Percentiles rank a stretch among this genome's conserved stretches.
phyloP scores from a whole-genome alignment of 2,888 invertebrate species.

The Nipponacmea schrenckii region DNA sequence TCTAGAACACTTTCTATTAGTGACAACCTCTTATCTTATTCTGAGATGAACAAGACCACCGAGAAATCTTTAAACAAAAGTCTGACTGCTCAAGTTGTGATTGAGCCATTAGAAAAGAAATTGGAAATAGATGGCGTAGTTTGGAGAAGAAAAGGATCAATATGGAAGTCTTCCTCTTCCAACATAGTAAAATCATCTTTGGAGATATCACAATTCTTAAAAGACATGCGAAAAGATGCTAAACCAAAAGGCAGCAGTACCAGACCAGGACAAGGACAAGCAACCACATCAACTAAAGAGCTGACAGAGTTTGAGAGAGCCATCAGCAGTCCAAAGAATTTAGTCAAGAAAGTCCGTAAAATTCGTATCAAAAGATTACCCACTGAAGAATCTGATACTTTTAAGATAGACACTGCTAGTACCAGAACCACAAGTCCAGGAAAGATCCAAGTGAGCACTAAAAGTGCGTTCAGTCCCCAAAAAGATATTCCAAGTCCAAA shows the following conservation, averaged over 20 bases:
- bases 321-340: not conserved
- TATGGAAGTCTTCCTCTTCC: not conserved
- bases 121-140: not conserved
- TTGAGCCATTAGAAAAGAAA: conserved; percentile 2
- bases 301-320: not conserved
- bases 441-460: not conserved
- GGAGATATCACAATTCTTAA: not conserved
- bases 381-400: not conserved
- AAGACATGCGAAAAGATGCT: not conserved
- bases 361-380: not conserved
- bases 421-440: not conserved
- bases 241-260: not conserved
- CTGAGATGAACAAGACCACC: too few relatives aligned
- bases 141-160: not conserved
- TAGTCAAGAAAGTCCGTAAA: not conserved
- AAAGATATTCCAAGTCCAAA: not conserved
- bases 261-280: not conserved
- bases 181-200: not conserved
- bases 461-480: not conserved
- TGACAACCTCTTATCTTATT: too few relatives aligned
- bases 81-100: not conserved
- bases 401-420: not conserved
- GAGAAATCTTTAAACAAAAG: too few relatives aligned
- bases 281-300: not conserved
- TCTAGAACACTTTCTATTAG: too few relatives aligned